These are phyloP conservation scores for Zosterops borbonicus DNA, from an alignment of 2,113 vertebrate species.

Conservation along the genomic window DNA sequence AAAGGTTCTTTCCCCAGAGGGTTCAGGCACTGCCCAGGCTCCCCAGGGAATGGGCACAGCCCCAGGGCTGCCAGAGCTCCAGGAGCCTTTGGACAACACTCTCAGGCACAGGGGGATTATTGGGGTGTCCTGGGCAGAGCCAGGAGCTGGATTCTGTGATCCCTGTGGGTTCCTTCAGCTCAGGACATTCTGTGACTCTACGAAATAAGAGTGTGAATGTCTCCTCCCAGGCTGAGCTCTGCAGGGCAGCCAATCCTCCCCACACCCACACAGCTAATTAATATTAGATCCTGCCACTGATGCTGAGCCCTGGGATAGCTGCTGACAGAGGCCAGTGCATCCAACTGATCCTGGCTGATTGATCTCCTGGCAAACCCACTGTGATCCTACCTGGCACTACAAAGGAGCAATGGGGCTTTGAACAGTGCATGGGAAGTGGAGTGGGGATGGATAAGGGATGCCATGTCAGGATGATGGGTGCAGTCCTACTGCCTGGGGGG, in stretches of 20 bases:
- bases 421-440: rapidly evolving
- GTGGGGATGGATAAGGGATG: not conserved
- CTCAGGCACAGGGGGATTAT: rapidly evolving
- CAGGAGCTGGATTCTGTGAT: not conserved
- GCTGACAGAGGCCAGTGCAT: not conserved
- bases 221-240: not conserved
- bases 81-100: rapidly evolving
- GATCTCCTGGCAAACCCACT: not conserved
- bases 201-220: not conserved
- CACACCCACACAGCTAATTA: not conserved
- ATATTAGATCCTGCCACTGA: rapidly evolving
- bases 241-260: not conserved
- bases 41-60: not conserved
- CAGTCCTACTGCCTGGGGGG: not conserved
- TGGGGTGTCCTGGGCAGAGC: not conserved
- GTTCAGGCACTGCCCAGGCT: not conserved
- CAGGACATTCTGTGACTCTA: not conserved
- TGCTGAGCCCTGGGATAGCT: not conserved
- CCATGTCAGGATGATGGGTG: rapidly evolving
- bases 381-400: not conserved
- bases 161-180: not conserved
- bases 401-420: rapidly evolving
- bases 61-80: not conserved
- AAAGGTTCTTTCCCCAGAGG: not conserved
- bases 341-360: not conserved